These are phyloP conservation scores for Epicampocera succincta DNA, from an alignment of 2,888 invertebrate genomes.

Conservation along the genomic window DNA sequence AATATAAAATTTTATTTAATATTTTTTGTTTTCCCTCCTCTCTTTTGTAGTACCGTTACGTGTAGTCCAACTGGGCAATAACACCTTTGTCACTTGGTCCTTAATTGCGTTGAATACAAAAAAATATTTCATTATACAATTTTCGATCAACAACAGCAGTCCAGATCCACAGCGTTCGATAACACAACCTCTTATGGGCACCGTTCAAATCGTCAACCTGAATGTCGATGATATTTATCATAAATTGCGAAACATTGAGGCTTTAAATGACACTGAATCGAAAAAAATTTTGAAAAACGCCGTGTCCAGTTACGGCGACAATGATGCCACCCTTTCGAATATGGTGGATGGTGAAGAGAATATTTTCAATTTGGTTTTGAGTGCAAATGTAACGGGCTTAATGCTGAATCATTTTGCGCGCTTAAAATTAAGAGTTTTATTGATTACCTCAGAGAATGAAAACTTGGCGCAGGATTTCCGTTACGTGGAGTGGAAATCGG, in stretches of 20 bases:
- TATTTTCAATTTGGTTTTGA: constrained; percentile 77
- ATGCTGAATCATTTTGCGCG: constrained; percentile 77
- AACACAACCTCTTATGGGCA: constrained; percentile 74
- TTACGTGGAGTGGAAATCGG: constrained; percentile 81
- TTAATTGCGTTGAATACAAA: constrained; percentile 76
- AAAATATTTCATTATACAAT: constrained; percentile 79
- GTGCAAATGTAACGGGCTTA: constrained; percentile 80
- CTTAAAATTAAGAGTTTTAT: constrained; percentile 78
- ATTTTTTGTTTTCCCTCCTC: no score
- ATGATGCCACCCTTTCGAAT: constrained; percentile 73
- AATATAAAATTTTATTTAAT: not conserved
- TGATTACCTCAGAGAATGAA: constrained; percentile 79
- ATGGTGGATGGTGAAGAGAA: constrained; percentile 76
- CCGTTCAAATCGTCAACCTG: constrained; percentile 74
- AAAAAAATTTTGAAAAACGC: constrained; percentile 75
- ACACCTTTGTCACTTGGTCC: constrained; percentile 79
- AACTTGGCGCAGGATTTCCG: constrained; percentile 79
- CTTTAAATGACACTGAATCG: constrained; percentile 74
- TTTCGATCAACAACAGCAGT: constrained; percentile 77
- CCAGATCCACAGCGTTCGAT: constrained; percentile 76
- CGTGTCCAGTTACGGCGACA: constrained; percentile 76
- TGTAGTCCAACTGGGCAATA: constrained; percentile 75
- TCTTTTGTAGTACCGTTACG: constrained; percentile 75
- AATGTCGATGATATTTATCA: constrained; percentile 75
- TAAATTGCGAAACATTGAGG: constrained; percentile 74